Evolutionary conservation across 2,113 vertebrate genomes (phyloP), one percentile per base, ranked within the genome.

Genomic region (Agelaius phoeniceus): DNA sequence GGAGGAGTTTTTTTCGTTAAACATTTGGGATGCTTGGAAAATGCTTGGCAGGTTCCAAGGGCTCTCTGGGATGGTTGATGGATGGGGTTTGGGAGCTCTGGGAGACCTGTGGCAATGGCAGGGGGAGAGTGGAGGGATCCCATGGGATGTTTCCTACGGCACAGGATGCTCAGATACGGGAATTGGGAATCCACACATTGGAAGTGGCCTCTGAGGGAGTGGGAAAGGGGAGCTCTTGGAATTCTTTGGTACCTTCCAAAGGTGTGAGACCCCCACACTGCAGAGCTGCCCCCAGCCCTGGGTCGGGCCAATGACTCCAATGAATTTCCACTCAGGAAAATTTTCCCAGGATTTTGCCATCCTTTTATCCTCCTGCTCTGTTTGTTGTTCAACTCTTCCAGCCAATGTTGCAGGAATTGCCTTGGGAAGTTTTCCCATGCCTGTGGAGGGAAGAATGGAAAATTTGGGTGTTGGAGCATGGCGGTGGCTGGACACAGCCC

Each of bases 81-180:
- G 74, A 27, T 35, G 48, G 57, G 15, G 1, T 23, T 67, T 39
- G 69, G 48, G 48, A 67, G 5, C 1, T 59, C 26, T 22, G 52
- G 57, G 57, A 24, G 14, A 33, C 5, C n/a, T 10, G 37, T 49
- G 74, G 27, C 20, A 12, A 11, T 3, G 61, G 30, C 41, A 48
- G 44, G 35, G n/a, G 51, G 31, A n/a, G 23, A n/a, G 33, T 8
- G n/a, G 37, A 30, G n/a, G 57, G 59, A 27, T 77, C 28, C 44
- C 37, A 0, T 2, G 9, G 46, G 31, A 20, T 55, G 1, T 51
- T 77, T 35, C 26, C 7, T 12, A 3, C 0, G 6, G 68, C 33
- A 10, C 18, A 6, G 51, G 51, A 8, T 12, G 2, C 11, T 17
- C 0, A 0, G 37, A 15, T 43, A 15, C 61, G 78, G 78, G 73